These are phyloP conservation scores for Eciton burchellii DNA, from an alignment of 1,140 invertebrate genomes.

Conservation along the genomic window DNA sequence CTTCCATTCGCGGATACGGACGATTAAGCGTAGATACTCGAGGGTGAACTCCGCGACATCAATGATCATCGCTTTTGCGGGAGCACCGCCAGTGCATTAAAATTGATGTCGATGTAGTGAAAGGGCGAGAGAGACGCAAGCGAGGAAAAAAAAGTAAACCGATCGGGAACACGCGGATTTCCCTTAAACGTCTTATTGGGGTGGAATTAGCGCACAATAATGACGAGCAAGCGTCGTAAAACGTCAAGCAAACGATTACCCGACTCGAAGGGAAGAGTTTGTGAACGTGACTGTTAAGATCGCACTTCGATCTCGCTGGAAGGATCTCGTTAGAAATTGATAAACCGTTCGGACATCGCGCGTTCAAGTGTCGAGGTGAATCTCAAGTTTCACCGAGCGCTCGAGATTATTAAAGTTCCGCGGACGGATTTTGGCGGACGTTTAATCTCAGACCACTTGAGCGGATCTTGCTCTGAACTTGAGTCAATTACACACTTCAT, in stretches of 20 bases:
- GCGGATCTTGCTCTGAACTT: slow-evolving; percentile 27
- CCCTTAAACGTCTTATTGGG: slow-evolving; percentile 22
- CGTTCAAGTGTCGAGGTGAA: slow-evolving; percentile 17
- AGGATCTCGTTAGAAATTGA: slow-evolving; percentile 4
- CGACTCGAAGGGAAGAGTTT: neutral
- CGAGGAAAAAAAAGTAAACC: slow-evolving; percentile 38
- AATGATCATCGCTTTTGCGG: slow-evolving; percentile 34
- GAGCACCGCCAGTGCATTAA: neutral
- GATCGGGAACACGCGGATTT: slow-evolving; percentile 9
- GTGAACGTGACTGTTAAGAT: slow-evolving; percentile 10
- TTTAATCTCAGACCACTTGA: slow-evolving; percentile 44
- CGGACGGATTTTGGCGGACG: slow-evolving; percentile 31
- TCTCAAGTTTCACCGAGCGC: slow-evolving; percentile 25
- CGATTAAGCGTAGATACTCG: slow-evolving; percentile 63
- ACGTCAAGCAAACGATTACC: slow-evolving; percentile 25
- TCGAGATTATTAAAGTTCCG: slow-evolving; percentile 56
- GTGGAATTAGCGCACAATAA: slow-evolving; percentile 1
- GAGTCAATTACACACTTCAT: slow-evolving; percentile 58
- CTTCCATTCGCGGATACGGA: slow-evolving; percentile 17
- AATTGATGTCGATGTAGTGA: slow-evolving; percentile 48
- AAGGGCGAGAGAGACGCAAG: slow-evolving; percentile 1
- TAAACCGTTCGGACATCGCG: slow-evolving; percentile 17
- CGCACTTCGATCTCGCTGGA: neutral
- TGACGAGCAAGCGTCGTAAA: neutral
- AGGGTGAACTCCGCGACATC: slow-evolving; percentile 41